Conservation (phyloP, 2,888 invertebrate genomes). For the Amblyjoppa fuscipennis region DNA sequence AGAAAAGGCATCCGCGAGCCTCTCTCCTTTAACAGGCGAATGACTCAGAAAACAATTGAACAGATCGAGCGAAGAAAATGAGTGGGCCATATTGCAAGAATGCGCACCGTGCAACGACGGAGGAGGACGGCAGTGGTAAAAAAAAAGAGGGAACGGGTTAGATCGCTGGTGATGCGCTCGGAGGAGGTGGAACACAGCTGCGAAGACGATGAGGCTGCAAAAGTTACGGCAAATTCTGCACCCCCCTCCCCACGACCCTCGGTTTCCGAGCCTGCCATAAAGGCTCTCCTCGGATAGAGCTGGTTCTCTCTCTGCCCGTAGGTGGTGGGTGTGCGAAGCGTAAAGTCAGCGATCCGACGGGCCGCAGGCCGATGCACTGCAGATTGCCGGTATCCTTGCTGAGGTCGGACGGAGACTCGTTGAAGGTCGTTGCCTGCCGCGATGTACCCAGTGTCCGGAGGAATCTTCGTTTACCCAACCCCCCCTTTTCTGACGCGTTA, state of each 20-base stretch:
- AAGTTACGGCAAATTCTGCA: slow-evolving; percentile 27
- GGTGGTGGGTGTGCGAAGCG: slow-evolving; percentile 62
- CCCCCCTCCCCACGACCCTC: neutral
- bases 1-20: neutral
- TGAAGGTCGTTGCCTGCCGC: slow-evolving; percentile 82
- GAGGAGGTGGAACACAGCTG: slow-evolving; percentile 8
- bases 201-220: slow-evolving; percentile 17
- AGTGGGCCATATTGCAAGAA: slow-evolving; percentile 21
- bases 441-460: slow-evolving; percentile 64
- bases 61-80: slow-evolving; percentile 15
- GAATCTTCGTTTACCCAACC: slow-evolving; percentile 44
- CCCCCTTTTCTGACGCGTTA: slow-evolving; percentile 1
- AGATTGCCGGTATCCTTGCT: slow-evolving; percentile 83
- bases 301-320: slow-evolving; percentile 55
- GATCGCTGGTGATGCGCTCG: neutral
- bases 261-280: neutral
- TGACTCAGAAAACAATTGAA: slow-evolving; percentile 2
- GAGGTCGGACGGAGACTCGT: slow-evolving; percentile 76
- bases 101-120: slow-evolving; percentile 41
- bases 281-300: slow-evolving; percentile 33
- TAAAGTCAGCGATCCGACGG: slow-evolving; percentile 57
- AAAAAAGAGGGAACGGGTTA: slow-evolving; percentile 15
- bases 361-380: slow-evolving; percentile 81
- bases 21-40: neutral
- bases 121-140: neutral